These are phyloP conservation scores for Gasterosteus nipponicus DNA, from an alignment of 2,113 vertebrate species.

Conservation along the genomic window DNA sequence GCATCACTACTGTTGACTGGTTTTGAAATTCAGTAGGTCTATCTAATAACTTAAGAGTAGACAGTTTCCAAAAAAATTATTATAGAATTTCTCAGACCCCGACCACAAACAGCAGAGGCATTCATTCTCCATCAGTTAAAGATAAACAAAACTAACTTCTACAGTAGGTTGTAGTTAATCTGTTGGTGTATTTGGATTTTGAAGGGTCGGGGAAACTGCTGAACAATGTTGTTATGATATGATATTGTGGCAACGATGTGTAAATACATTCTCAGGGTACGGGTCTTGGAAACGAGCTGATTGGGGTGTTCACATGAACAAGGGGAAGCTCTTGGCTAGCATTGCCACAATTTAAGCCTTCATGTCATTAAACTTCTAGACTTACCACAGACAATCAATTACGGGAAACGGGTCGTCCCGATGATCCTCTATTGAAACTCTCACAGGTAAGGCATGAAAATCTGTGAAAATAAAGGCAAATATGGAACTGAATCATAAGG, in stretches of 20 bases:
- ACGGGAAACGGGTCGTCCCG: conserved; percentile 48
- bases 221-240: not conserved
- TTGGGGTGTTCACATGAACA: conserved; percentile 1
- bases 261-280: conserved; percentile 19
- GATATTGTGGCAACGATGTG: not conserved
- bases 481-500: conserved; percentile 28
- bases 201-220: not conserved
- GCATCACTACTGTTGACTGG: not conserved
- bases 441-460: conserved; percentile 76
- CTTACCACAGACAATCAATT: conserved; percentile 66
- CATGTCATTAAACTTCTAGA: not conserved
- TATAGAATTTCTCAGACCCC: not conserved
- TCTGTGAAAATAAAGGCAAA: conserved; percentile 67
- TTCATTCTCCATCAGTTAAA: not conserved
- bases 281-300: not conserved
- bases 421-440: conserved; percentile 52
- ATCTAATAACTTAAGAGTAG: not conserved
- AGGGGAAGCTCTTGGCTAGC: not conserved
- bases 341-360: not conserved
- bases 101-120: conserved; percentile 20
- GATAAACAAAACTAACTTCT: not conserved
- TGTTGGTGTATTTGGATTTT: not conserved
- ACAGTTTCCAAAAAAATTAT: not conserved
- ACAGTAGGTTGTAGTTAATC: not conserved
- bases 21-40: not conserved